Percentiles rank a stretch among this genome's conserved stretches.
phyloP scores from a whole-genome alignment of 1,140 invertebrate species.

The Mya arenaria region DNA sequence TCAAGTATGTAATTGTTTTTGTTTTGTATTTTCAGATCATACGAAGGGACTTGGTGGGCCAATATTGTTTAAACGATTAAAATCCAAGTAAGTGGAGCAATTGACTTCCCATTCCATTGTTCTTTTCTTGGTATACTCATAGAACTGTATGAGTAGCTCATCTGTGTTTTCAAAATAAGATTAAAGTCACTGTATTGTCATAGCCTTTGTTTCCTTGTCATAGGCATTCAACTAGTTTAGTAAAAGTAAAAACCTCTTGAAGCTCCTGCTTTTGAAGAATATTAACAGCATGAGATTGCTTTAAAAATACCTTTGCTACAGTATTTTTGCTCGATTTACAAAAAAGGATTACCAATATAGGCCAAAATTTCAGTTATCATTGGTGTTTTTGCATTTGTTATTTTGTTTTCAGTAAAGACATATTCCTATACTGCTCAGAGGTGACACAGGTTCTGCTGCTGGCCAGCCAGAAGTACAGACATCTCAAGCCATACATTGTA shows the following conservation, averaged over 20 bases:
- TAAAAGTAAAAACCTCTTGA: neutral
- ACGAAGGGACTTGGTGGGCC: conserved; percentile 66
- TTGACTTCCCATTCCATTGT: neutral
- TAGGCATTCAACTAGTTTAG: neutral
- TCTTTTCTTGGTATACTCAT: neutral
- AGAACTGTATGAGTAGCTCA: neutral
- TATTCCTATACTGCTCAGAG: conserved; percentile 72
- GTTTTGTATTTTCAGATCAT: conserved; percentile 69
- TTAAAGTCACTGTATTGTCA: neutral
- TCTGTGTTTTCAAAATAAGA: neutral
- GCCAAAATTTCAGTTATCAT: neutral
- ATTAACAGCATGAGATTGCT: neutral
- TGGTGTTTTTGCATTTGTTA: neutral
- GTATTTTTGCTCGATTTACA: too few relatives aligned
- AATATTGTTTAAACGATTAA: conserved; percentile 62
- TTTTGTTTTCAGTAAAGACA: conserved; percentile 57
- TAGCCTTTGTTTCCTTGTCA: neutral
- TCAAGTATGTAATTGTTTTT: neutral
- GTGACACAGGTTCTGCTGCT: conserved; percentile 65
- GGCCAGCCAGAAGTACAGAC: conserved; percentile 60
- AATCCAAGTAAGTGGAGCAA: conserved; percentile 60
- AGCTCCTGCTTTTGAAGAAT: neutral
- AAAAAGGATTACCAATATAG: neutral
- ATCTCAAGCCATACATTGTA: conserved; percentile 65
- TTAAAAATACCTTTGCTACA: neutral